Conservation (phyloP, 2,113 vertebrate species). For the Pelecanus crispus region DNA sequence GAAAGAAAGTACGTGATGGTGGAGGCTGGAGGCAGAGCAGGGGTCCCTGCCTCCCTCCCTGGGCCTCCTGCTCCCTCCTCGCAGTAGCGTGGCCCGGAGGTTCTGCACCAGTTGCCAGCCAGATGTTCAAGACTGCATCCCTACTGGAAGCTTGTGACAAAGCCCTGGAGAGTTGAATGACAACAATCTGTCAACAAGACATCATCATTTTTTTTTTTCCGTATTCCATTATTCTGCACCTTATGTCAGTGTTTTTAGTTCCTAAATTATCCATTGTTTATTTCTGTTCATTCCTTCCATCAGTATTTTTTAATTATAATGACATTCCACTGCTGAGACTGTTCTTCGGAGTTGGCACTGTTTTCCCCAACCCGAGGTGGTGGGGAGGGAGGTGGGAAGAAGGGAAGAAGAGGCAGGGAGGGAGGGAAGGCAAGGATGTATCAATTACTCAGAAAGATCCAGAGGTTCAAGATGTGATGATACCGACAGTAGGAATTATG, state of each 20-base stretch:
- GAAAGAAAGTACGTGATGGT: background rate
- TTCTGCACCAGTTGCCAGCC: conserved; percentile 67
- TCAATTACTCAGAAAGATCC: conserved; percentile 50
- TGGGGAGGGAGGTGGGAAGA: background rate
- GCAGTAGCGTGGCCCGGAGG: conserved; percentile 10
- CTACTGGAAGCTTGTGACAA: conserved; percentile 69
- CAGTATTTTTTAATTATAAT: conserved; percentile 65
- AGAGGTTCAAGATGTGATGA: conserved; percentile 18
- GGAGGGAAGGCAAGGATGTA: background rate
- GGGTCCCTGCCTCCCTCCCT: background rate
- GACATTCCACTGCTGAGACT: conserved; percentile 12
- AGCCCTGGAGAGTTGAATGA: conserved; percentile 69
- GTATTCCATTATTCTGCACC: conserved; percentile 72
- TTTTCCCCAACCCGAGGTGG: background rate
- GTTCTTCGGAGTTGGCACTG: background rate
- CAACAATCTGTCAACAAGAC: conserved; percentile 71
- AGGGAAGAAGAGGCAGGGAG: background rate
- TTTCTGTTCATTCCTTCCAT: conserved; percentile 34
- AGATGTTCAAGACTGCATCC: conserved; percentile 70
- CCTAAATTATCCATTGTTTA: conserved; percentile 55
- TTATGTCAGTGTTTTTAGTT: conserved; percentile 73
- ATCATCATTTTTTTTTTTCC: conserved; percentile 35
- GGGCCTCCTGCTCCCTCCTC: background rate
- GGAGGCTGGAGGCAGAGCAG: background rate
- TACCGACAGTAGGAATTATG: conserved; percentile 3